Base-by-base conservation (phyloP, 2,113 vertebrate species). In the Pygoscelis adeliae region DNA sequence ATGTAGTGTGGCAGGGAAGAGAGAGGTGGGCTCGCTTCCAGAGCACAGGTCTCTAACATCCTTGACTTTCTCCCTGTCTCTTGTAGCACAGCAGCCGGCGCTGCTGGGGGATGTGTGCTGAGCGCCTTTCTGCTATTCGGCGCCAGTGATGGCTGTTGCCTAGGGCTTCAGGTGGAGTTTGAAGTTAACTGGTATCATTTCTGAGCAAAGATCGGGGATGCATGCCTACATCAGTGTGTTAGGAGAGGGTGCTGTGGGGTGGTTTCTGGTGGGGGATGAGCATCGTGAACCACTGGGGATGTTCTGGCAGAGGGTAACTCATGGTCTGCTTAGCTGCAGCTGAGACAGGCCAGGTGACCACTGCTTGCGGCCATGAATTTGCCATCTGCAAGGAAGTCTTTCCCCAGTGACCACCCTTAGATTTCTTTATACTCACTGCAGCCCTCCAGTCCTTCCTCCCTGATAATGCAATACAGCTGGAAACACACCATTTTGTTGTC, bases 241-340 rank as follows among this genome's bases (percentile, higher is more conserved):
- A 40, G 49, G 67, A 90, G 73, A 63, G 53, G 5, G 15, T 83
- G 74, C 85, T 70, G 49, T 42, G 49, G 47, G 40, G 15, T 86
- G 58, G 17, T 40, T 59, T 80, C n/a, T 69, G 49, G 8, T 34
- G 27, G 16, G 70, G 40, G 20, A 10, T 65, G 66, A 92, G 32
- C 27, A 2, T 4, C 0, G 0, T 20, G 80, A 40, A n/a, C 34
- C 36, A 4, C 21, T 40, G 71, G 63, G 16, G 13, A 4, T 38
- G 15, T 50, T 89, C 63, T 91, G 46, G 76, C 59, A 50, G 12
- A 55, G 46, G 32, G 53, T 49, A 25, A 21, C 55, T 70, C 15
- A 9, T 32, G 56, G 17, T 82, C 63, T 87, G 58, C 40, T 61
- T 65, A 65, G 42, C 83, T 93, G 85, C 49, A 96, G 49, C 94